Base-by-base conservation (phyloP, 2,888 invertebrate genomes). In the Torymus tubicola region DNA sequence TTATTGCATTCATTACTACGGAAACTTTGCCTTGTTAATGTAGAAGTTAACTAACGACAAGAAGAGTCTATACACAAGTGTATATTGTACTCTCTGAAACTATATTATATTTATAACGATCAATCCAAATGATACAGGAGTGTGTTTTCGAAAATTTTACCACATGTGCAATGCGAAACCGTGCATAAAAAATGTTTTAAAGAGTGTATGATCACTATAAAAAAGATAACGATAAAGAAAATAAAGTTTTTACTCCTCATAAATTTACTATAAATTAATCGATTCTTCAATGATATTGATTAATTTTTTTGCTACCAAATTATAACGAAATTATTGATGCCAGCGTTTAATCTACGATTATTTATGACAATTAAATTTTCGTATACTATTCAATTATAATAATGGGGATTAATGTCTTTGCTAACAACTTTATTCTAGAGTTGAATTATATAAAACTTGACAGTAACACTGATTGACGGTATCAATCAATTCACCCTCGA, bases 1-100 rank as follows among this genome's bases (percentile, higher is more conserved):
- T 76, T 58, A 72, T 68, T 70, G 60, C 74, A 75, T 74, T 81
- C 53, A 64, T 70, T 71, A 71, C 78, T 70, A 52, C 53, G 74
- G 81, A 74, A 74, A 78, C 69, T 78, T 74, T 81, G 74, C 78
- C 74, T 81, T 81, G 81, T 74, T 74, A 78, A 70, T 69, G 16
- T 73, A 72, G 65, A 55, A 74, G 16, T 70, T 65, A 31, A 58
- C 53, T 78, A 52, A 73, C 65, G 60, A 57, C 70, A 61, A 70
- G 70, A 55, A 21, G 61, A 74, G 64, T 74, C 76, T 77, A 81
- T 77, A 72, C 53, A 60, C 53, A 70, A 72, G n/a, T 31, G 70
- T 65, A 55, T 42, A 67, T 60, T 69, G 58, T 58, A 60, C 75
- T 61, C 11, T 71, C 67, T 16, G 57, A 76, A 63, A 72, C 67